phyloP scores from a whole-genome alignment of 2,113 vertebrate genomes.

The Malurus elegans region DNA sequence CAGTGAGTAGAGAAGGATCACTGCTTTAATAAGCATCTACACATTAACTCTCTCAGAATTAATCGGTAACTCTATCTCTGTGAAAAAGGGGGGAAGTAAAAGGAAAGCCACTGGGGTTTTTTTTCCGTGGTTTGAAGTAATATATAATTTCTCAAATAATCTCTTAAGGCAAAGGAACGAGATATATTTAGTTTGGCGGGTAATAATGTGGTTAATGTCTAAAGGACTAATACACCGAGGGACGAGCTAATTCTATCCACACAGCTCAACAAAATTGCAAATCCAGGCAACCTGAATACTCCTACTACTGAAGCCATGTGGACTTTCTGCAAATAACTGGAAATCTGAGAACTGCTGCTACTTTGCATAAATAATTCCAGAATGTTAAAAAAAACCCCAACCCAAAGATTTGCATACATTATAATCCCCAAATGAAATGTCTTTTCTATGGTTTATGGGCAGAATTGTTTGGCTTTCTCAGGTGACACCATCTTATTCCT shows the following conservation, averaged over 20 bases:
- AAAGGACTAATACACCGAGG: not conserved
- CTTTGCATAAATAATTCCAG: not conserved
- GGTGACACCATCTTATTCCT: not conserved
- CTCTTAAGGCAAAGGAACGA: not conserved
- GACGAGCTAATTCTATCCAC: not conserved
- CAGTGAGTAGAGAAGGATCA: not conserved
- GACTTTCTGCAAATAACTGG: not conserved
- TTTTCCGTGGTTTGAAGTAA: not conserved
- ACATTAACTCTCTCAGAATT: not conserved
- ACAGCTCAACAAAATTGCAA: not conserved
- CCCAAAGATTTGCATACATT: not conserved
- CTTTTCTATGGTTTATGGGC: not conserved
- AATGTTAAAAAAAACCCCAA: not conserved
- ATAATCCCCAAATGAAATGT: not conserved
- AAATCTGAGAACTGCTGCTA: not conserved
- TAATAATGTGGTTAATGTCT: not conserved
- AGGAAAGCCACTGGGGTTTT: not conserved
- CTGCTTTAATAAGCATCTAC: not conserved
- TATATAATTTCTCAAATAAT: not conserved
- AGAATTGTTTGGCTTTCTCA: not conserved
- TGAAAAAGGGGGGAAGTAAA: not conserved
- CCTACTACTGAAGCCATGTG: not conserved
- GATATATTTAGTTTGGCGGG: not conserved
- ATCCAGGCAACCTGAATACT: not conserved
- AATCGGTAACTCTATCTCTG: not conserved